phyloP scores from a whole-genome alignment of 1,140 invertebrate species.

The Sesamia nonagrioides region DNA sequence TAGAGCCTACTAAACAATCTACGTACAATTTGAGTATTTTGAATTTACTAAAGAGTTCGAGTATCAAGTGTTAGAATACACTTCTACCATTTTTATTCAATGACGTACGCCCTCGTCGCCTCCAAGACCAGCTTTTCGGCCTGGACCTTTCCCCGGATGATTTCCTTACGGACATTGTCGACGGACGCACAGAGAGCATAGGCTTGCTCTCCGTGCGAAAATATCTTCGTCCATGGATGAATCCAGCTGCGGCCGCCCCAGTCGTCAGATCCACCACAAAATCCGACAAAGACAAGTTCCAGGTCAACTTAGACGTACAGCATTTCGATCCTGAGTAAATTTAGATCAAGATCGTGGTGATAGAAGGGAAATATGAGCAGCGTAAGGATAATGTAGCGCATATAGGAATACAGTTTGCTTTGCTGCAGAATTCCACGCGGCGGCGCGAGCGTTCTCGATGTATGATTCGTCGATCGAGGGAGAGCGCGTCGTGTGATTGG shows the following conservation, averaged over 20 bases:
- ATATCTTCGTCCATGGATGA: constrained; percentile 74
- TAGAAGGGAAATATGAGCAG: constrained; percentile 93
- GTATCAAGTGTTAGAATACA: constrained; percentile 31
- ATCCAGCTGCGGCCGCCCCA: constrained; percentile 60
- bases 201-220: constrained; percentile 53
- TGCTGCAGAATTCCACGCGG: too few relatives aligned
- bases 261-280: constrained; percentile 78
- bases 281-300: constrained; percentile 85
- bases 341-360: constrained; percentile 92
- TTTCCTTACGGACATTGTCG: constrained; percentile 70
- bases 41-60: background rate
- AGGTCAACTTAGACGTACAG: constrained; percentile 93
- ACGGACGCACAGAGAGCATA: too few relatives aligned
- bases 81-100: constrained; percentile 75
- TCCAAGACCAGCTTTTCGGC: constrained; percentile 71
- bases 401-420: too few relatives aligned
- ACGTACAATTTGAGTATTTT: background rate
- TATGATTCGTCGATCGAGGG: too few relatives aligned
- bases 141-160: constrained; percentile 70
- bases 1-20: background rate
- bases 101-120: constrained; percentile 69
- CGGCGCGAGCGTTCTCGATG: too few relatives aligned
- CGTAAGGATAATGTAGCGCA: too few relatives aligned
- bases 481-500: too few relatives aligned
- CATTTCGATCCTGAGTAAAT: constrained; percentile 95